Percentiles rank a stretch among this genome's conserved stretches.
Conservation (phyloP, 1,140 invertebrate genomes). For the Uloborus diversus region DNA sequence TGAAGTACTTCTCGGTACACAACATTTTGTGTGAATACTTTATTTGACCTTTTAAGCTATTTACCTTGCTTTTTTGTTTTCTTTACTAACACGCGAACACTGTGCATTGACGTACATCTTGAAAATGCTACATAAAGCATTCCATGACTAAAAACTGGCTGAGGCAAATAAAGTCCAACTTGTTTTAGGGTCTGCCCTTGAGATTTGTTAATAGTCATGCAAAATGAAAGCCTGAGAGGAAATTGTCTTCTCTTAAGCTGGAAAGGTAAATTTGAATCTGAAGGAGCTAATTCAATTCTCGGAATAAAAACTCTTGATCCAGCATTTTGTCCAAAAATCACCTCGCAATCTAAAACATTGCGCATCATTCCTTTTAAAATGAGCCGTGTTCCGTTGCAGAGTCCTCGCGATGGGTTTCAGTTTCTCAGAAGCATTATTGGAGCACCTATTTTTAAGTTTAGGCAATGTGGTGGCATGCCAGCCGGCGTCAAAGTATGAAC, state of each 20-base stretch:
- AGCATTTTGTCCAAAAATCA: neutral
- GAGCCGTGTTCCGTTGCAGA: slow-evolving; percentile 65
- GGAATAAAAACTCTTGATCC: neutral
- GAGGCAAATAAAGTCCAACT: neutral
- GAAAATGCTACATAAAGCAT: neutral
- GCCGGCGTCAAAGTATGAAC: slow-evolving; percentile 63
- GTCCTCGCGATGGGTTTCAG: slow-evolving; percentile 60
- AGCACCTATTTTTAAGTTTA: slow-evolving; percentile 63
- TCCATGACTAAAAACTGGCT: neutral
- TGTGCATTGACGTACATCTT: neutral
- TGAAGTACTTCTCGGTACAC: neutral
- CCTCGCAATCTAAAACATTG: neutral
- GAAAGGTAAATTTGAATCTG: neutral
- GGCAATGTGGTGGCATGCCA: slow-evolving; percentile 65
- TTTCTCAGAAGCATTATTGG: slow-evolving; percentile 65
- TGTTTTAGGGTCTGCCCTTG: no score
- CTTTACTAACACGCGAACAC: no score
- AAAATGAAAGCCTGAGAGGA: neutral
- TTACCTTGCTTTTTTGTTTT: no score
- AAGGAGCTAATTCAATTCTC: neutral
- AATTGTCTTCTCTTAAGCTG: neutral
- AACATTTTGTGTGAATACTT: neutral
- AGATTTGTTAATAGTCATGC: neutral
- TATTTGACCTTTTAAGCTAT: no score
- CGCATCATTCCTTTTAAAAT: slow-evolving; percentile 48